Conservation (phyloP, 2,113 vertebrate genomes). For the Prolemur simus region DNA sequence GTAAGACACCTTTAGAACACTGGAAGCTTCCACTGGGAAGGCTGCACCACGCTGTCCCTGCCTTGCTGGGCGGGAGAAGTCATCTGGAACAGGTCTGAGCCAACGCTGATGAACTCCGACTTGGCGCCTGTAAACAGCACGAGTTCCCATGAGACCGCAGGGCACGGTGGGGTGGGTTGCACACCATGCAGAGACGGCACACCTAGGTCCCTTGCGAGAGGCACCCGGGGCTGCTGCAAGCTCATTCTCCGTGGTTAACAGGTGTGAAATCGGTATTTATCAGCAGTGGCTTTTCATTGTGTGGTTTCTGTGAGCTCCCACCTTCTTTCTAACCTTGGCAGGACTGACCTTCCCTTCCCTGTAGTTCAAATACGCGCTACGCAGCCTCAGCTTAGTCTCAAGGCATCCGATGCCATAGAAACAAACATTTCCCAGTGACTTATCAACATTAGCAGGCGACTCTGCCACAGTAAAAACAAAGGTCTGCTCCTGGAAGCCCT, state of each 20-base stretch:
- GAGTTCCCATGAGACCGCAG: fast-evolving
- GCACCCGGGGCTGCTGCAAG: slow-evolving; percentile 48
- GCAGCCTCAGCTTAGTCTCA: not conserved
- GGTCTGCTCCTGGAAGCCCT: not conserved
- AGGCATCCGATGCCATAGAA: not conserved
- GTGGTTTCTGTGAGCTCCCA: not conserved
- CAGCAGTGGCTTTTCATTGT: not conserved
- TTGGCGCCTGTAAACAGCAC: not conserved
- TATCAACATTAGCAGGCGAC: not conserved
- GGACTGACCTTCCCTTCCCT: not conserved
- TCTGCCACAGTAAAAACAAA: not conserved
- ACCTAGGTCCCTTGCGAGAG: not conserved
- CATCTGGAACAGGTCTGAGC: not conserved
- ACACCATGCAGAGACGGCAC: not conserved
- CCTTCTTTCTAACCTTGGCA: not conserved
- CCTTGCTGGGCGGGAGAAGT: not conserved
- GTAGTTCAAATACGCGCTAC: not conserved
- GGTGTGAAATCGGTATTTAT: not conserved
- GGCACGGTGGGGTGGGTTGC: slow-evolving; percentile 1
- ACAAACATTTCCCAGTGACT: not conserved
- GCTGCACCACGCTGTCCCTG: not conserved
- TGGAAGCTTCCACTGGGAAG: not conserved
- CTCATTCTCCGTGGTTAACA: fast-evolving
- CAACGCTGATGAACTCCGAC: not conserved
- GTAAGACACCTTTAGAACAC: not conserved